Evolutionary conservation across 2,113 vertebrate species (phyloP).

Genomic region (Prunella himalayana): DNA sequence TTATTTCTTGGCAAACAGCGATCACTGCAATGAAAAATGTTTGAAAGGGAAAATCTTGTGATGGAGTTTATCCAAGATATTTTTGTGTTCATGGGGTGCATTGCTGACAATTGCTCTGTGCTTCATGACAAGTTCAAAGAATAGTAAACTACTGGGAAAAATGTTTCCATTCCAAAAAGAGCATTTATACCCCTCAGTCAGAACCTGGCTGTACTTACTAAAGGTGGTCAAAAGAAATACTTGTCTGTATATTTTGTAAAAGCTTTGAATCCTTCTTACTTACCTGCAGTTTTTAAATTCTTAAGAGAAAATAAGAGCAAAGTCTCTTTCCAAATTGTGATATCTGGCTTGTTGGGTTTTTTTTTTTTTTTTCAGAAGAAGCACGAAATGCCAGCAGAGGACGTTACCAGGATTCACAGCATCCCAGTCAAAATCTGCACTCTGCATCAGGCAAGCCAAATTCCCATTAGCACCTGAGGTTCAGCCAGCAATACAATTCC

Average conservation of each 20-base stretch:
- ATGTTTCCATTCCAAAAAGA: background rate
- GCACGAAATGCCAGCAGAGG: background rate
- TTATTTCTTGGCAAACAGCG: background rate
- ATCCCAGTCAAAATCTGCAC: background rate
- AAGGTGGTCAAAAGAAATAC: background rate
- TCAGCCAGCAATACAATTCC: background rate
- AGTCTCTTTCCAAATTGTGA: background rate
- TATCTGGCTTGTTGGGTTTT: too few species aligned
- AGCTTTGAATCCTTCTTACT: background rate
- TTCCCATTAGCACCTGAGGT: background rate
- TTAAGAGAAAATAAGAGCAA: background rate
- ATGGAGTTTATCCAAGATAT: background rate
- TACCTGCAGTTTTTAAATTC: background rate
- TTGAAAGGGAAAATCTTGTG: background rate
- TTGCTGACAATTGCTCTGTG: background rate
- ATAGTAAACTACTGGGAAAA: background rate
- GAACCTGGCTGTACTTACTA: background rate
- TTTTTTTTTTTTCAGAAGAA: background rate
- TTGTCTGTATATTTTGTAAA: background rate
- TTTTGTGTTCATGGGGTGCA: background rate
- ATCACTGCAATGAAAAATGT: background rate
- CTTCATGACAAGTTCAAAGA: background rate
- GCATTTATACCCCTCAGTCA: background rate
- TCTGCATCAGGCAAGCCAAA: background rate
- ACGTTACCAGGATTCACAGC: background rate